Base-by-base conservation (phyloP, 2,113 vertebrate species). In the Gambusia affinis region DNA sequence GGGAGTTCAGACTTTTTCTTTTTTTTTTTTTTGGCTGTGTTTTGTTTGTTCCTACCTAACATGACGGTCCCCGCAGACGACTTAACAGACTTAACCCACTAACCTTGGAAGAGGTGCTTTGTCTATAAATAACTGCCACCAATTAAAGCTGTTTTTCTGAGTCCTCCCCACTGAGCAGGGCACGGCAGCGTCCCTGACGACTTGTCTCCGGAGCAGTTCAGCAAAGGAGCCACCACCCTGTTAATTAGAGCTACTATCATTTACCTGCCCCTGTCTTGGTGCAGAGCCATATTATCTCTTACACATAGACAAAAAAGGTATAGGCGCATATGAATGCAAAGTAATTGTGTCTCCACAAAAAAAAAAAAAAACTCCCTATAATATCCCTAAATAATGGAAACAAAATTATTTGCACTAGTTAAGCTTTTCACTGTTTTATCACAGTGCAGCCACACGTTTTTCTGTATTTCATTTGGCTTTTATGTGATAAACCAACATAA, bases 101-200 rank as follows among this genome's bases (percentile, higher is more conserved):
- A 92, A 92, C 92, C 92, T 91, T 90, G 88, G 89, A 88, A 89
- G 86, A 88, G 84, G 79, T 86, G 79, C 75, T 85, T 90, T 82
- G 77, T 91, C 92, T 94, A 94, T 94, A 92, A 94, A 94, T 94
- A 94, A 87, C 86, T 84, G 57, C 42, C 73, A 86, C 89, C 93
- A 94, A 94, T 94, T 94, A 94, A 92, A 92, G 89, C 90, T 94
- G 92, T 93, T 93, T 94, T 92, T 93, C 88, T 83, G 82, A 83
- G 84, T 82, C 78, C 80, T 91, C 90, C 86, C 92, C 85, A 87
- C 87, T 88, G 90, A 90, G 91, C 80, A 54, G 37, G 64, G 87
- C 84, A 86, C 83, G 87, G 80, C 75, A 24, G 64, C 89, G 81
- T 92, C 91, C 91, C 92, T 68, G 67, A 89, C 85, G 84, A 90